Percentiles rank a stretch among this genome's conserved stretches.
Conservation (phyloP, 35 echinoderm and acorn worm species). For the Ptychodera flava region DNA sequence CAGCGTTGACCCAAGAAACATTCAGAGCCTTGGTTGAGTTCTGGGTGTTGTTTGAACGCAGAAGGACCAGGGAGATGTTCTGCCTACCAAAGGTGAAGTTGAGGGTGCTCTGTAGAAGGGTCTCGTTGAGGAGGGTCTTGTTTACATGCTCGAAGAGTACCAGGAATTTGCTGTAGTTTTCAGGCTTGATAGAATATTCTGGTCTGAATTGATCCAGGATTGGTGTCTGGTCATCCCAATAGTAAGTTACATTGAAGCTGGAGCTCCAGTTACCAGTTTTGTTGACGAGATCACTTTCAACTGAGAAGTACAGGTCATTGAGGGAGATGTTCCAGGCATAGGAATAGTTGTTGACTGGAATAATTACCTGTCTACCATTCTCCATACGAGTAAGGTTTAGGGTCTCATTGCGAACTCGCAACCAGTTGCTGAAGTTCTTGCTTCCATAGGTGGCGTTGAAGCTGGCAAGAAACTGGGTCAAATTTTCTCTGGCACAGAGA, state of each 20-base stretch:
- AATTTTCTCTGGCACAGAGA: constrained; percentile 27
- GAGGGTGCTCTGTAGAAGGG: not conserved
- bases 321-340: constrained; percentile 25
- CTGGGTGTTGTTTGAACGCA: not conserved
- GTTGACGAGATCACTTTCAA: constrained; percentile 49
- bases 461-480: constrained; percentile 63
- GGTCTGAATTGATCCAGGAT: constrained; percentile 46
- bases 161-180: constrained; percentile 52
- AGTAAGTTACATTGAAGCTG: constrained; percentile 73
- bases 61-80: not conserved
- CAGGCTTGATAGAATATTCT: constrained; percentile 72
- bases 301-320: constrained; percentile 50
- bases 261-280: constrained; percentile 46
- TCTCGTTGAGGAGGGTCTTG: not conserved
- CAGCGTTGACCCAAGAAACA: not conserved
- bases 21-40: not conserved
- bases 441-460: constrained; percentile 43
- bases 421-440: not conserved
- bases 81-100: not conserved
- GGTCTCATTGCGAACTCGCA: not conserved
- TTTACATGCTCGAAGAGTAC: constrained; percentile 7
- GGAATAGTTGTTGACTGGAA: not conserved
- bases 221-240: constrained; percentile 96
- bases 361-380: not conserved
- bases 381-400: not conserved